Evolutionary conservation across 2,888 invertebrate genomes (phyloP).

Genomic region (Orthosia gothica): DNA sequence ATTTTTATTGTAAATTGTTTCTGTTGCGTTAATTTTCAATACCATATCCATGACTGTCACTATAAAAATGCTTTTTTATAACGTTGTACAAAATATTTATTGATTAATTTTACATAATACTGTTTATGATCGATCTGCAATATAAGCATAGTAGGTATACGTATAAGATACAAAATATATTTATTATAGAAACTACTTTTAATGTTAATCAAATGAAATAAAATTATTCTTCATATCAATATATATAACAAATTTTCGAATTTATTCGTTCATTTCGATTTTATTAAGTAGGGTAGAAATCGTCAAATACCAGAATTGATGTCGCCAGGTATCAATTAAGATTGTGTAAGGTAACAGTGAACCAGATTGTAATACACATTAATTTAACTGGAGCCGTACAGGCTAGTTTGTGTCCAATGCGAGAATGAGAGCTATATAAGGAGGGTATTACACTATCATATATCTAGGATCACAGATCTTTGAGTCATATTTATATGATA

Average conservation of each 20-base stretch:
- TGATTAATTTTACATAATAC: conserved; percentile 29
- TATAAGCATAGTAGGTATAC: conserved; percentile 26
- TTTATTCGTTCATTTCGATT: conserved; percentile 42
- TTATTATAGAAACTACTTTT: conserved; percentile 21
- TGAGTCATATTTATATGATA: too few relatives aligned
- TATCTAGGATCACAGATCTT: too few relatives aligned
- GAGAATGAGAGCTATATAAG: not conserved
- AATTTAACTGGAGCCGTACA: not conserved
- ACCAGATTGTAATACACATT: not conserved
- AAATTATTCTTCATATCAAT: conserved; percentile 51
- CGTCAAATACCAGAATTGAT: conserved; percentile 11
- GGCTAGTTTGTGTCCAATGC: not conserved
- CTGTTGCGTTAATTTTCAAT: not conserved
- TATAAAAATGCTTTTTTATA: conserved; percentile 12
- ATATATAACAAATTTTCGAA: conserved; percentile 33
- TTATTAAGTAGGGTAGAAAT: conserved; percentile 23
- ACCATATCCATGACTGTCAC: conserved; percentile 41
- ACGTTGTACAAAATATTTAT: conserved; percentile 36
- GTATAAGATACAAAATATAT: conserved; percentile 22
- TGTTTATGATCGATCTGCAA: conserved; percentile 58
- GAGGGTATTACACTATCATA: too few relatives aligned
- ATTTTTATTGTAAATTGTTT: not conserved
- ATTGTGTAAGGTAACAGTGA: conserved; percentile 1
- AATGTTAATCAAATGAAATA: conserved; percentile 35
- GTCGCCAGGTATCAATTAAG: conserved; percentile 8